Conservation (phyloP, 35 echinoderm and acorn worm genomes). For the Diadema setosum region DNA sequence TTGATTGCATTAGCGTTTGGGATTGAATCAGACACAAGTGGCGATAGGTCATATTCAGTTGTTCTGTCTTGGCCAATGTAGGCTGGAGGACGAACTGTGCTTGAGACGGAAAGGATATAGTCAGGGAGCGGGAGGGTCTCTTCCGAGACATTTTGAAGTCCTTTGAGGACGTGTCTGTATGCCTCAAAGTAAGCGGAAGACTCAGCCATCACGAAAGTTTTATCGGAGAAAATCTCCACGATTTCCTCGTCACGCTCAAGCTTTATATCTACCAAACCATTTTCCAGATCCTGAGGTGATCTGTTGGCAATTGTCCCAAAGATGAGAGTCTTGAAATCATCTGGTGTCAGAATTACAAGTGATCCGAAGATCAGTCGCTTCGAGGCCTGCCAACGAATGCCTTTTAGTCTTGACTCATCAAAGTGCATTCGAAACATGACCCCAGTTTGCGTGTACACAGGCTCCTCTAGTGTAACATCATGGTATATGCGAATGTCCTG, state of each 20-base stretch:
- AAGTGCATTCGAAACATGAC: slow-evolving; percentile 48
- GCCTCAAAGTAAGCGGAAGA: slow-evolving; percentile 96
- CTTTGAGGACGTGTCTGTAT: slow-evolving; percentile 77
- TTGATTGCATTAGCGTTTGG: background rate
- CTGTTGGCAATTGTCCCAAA: slow-evolving; percentile 57
- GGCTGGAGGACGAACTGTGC: slow-evolving; percentile 10
- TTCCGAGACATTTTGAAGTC: slow-evolving; percentile 64
- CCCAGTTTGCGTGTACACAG: slow-evolving; percentile 45
- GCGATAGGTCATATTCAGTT: slow-evolving; percentile 59
- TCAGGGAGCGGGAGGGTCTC: slow-evolving; percentile 50
- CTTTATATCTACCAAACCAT: slow-evolving; percentile 17
- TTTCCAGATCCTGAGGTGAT: slow-evolving; percentile 22
- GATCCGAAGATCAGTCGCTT: slow-evolving; percentile 58
- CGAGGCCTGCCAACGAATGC: slow-evolving; percentile 39
- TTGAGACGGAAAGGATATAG: slow-evolving; percentile 64
- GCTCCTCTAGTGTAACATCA: slow-evolving; percentile 43
- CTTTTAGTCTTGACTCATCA: slow-evolving; percentile 15
- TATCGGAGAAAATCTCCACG: background rate
- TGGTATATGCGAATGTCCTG: slow-evolving; percentile 17
- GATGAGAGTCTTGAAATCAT: slow-evolving; percentile 37
- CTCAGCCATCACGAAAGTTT: slow-evolving; percentile 77
- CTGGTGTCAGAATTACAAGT: slow-evolving; percentile 34
- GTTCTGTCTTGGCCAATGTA: slow-evolving; percentile 41
- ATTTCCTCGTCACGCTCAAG: background rate
- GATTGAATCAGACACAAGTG: slow-evolving; percentile 5